Conservation (phyloP, 64 coral and sea anemone species). For the Hydrozoanthus tunicans region DNA sequence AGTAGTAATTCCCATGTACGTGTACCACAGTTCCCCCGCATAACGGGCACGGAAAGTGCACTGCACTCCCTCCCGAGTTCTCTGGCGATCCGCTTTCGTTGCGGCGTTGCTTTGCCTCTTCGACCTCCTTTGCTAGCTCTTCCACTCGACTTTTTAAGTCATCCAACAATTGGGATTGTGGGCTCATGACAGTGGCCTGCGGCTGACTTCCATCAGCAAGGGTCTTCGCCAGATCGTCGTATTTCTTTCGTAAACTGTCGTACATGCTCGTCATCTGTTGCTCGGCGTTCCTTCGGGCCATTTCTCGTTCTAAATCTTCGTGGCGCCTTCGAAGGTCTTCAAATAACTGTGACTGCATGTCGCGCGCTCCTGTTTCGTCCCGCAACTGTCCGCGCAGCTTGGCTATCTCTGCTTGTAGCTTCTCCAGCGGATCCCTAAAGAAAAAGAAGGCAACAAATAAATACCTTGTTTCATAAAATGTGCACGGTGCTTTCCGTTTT, state of each 20-base stretch:
- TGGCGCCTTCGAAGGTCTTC: conserved; percentile 84
- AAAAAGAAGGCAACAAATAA: neutral
- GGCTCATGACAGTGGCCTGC: conserved; percentile 5
- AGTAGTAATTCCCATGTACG: conserved; percentile 85
- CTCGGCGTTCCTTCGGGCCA: conserved; percentile 84
- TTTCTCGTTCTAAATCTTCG: conserved; percentile 87
- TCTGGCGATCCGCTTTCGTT: neutral
- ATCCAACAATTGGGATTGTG: conserved; percentile 37
- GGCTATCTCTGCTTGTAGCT: conserved; percentile 71
- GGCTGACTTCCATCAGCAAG: conserved; percentile 42
- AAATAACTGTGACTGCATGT: conserved; percentile 80
- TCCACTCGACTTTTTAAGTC: conserved; percentile 80
- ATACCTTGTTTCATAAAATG: neutral
- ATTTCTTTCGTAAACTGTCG: conserved; percentile 84
- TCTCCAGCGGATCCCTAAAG: conserved; percentile 77
- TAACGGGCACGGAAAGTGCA: conserved; percentile 88
- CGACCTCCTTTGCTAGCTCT: conserved; percentile 70
- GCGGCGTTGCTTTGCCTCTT: conserved; percentile 60
- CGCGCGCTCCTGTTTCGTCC: conserved; percentile 73
- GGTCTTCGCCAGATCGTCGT: conserved; percentile 77
- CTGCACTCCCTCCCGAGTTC: conserved; percentile 3
- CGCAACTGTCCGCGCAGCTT: conserved; percentile 63
- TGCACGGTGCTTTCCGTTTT: no score
- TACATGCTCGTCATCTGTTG: conserved; percentile 92
- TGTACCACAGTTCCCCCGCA: conserved; percentile 73